Evolutionary conservation across 2,888 invertebrate genomes (phyloP).

Genomic region (Amaurobius ferox): DNA sequence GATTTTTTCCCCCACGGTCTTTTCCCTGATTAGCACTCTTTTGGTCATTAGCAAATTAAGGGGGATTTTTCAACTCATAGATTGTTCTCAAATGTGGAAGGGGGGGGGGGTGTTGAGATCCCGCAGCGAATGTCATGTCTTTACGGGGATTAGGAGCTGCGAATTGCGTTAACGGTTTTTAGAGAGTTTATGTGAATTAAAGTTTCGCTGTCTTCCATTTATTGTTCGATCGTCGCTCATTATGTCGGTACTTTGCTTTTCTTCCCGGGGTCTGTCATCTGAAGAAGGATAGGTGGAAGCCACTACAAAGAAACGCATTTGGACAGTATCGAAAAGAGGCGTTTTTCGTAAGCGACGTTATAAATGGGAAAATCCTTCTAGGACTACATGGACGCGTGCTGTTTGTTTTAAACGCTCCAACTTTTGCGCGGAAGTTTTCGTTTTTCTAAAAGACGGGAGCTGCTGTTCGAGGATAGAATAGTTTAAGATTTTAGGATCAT

Average conservation of each 20-base stretch:
- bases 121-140: slow-evolving; percentile 47
- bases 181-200: slow-evolving; percentile 16
- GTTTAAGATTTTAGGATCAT: no score
- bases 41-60: slow-evolving; percentile 70
- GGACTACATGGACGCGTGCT: no score
- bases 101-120: background rate
- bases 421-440: no score
- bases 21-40: slow-evolving; percentile 66
- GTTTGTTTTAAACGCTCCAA: no score
- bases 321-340: background rate
- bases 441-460: no score
- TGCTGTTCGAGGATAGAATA: no score
- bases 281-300: background rate
- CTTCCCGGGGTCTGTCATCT: background rate
- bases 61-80: slow-evolving; percentile 51
- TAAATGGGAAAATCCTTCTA: no score
- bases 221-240: slow-evolving; percentile 8
- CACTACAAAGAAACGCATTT: background rate
- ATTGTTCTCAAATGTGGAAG: slow-evolving; percentile 8
- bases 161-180: slow-evolving; percentile 14
- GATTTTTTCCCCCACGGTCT: background rate
- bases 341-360: no score
- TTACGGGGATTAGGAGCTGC: slow-evolving; percentile 42
- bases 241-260: background rate
- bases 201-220: slow-evolving; percentile 10